Evolutionary conservation across 2,113 vertebrate species (phyloP).

Genomic region (Phainopepla nitens): DNA sequence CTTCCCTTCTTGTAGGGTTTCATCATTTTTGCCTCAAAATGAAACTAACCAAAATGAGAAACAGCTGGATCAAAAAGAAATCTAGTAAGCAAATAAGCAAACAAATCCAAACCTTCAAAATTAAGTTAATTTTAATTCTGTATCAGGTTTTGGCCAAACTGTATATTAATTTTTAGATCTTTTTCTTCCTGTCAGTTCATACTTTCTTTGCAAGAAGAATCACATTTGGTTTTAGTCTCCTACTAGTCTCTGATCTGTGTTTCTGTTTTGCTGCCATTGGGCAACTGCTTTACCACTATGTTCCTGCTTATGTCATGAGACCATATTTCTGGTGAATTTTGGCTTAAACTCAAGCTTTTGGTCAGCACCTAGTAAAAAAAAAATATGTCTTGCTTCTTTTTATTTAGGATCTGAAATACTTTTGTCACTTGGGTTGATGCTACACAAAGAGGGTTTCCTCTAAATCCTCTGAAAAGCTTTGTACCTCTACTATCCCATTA

Average conservation of each 20-base stretch:
- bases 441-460: not conserved
- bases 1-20: constrained; percentile 51
- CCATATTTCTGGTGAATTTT: not conserved
- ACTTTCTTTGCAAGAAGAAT: not conserved
- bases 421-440: not conserved
- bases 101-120: not conserved
- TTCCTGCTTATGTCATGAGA: not conserved
- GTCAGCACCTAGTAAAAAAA: not conserved
- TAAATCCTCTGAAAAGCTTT: not conserved
- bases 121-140: not conserved
- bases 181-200: not conserved
- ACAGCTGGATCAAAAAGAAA: not conserved
- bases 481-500: not conserved
- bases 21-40: constrained; percentile 38
- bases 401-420: not conserved
- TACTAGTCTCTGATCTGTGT: not conserved
- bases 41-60: constrained; percentile 44
- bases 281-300: not conserved
- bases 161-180: not conserved
- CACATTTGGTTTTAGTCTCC: not conserved
- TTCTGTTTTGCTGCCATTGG: not conserved
- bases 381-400: not conserved
- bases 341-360: not conserved
- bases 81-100: constrained; percentile 3
- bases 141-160: not conserved